phyloP scores from a whole-genome alignment of 2,888 invertebrate species.

The Marronus borbonicus region DNA sequence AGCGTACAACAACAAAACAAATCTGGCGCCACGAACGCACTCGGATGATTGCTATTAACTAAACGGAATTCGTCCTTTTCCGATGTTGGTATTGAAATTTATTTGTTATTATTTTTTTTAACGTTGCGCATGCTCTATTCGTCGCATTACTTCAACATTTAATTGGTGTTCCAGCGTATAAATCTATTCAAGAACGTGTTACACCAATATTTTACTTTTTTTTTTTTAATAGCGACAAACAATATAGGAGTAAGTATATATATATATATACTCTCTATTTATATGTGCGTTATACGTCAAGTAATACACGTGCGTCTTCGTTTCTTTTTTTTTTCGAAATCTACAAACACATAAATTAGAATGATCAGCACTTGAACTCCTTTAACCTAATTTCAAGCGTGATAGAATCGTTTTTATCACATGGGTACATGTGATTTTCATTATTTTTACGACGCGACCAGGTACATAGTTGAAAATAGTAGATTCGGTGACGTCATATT shows the following conservation, averaged over 20 bases:
- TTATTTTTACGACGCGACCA: constrained; percentile 10
- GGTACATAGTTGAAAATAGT: constrained; percentile 48
- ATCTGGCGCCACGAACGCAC: too few species aligned
- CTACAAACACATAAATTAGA: neutral
- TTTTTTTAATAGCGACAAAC: neutral
- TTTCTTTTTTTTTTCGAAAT: too few species aligned
- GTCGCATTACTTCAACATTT: neutral
- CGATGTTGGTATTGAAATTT: too few species aligned
- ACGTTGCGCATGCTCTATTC: neutral
- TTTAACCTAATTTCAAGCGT: constrained; percentile 9
- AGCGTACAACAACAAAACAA: too few species aligned
- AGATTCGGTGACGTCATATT: constrained; percentile 51
- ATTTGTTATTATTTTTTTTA: too few species aligned
- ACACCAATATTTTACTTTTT: neutral
- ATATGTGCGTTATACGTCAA: constrained; percentile 10
- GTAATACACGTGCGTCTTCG: neutral
- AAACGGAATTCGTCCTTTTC: too few species aligned
- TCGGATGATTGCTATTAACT: neutral
- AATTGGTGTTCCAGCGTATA: constrained; percentile 9
- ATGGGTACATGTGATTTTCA: neutral
- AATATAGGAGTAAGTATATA: constrained; percentile 9
- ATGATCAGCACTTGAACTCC: constrained; percentile 12
- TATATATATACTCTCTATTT: constrained; percentile 8
- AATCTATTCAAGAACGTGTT: neutral
- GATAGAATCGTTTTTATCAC: constrained; percentile 19